Evolutionary conservation across 2,888 invertebrate species (phyloP).

Genomic region (Noctua janthina): DNA sequence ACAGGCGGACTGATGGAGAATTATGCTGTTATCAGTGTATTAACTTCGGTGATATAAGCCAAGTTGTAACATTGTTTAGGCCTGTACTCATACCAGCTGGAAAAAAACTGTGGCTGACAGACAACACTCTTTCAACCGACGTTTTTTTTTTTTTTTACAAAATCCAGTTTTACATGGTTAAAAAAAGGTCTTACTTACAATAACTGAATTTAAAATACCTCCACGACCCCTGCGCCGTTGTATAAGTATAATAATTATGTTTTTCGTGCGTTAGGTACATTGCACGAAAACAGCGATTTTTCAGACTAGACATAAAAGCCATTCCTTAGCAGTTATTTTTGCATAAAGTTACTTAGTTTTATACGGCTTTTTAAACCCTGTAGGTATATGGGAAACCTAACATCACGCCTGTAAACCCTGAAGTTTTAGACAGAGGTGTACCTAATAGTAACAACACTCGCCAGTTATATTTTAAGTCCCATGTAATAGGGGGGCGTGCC

Average conservation of each 20-base stretch:
- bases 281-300: background rate
- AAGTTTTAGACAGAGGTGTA: background rate
- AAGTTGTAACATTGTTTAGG: background rate
- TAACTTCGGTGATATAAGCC: background rate
- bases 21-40: slow-evolving; percentile 19
- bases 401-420: background rate
- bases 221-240: background rate
- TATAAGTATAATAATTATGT: background rate
- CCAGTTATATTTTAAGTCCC: background rate
- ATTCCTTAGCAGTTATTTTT: background rate
- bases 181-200: background rate
- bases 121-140: background rate
- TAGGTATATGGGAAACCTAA: background rate
- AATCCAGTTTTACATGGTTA: background rate
- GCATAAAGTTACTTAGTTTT: background rate
- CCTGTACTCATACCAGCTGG: background rate
- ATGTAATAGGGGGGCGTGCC: background rate
- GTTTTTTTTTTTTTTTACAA: background rate
- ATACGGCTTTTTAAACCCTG: background rate
- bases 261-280: background rate
- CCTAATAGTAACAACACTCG: background rate
- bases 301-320: background rate
- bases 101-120: background rate
- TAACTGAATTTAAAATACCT: background rate
- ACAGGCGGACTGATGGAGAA: slow-evolving; percentile 17